These are phyloP conservation scores for Malurus elegans DNA, from an alignment of 2,113 vertebrate genomes.

Conservation along the genomic window DNA sequence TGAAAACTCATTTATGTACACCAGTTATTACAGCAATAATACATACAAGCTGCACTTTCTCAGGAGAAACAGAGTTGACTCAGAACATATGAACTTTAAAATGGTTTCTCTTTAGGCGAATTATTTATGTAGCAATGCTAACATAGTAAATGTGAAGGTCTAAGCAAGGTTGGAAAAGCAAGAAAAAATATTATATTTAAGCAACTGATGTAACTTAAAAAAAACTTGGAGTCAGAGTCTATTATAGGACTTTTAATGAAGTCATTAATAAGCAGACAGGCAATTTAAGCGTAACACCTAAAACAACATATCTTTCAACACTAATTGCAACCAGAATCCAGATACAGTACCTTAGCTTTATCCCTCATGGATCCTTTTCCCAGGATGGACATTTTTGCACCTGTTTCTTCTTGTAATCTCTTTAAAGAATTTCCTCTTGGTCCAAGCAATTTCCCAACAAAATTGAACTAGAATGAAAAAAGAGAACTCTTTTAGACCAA, in stretches of 20 bases:
- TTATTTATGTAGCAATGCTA: background rate
- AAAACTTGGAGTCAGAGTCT: background rate
- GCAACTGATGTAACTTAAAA: background rate
- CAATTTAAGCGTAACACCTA: background rate
- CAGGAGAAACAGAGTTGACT: background rate
- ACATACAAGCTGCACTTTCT: background rate
- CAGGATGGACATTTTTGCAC: conserved; percentile 99
- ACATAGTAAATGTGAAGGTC: background rate
- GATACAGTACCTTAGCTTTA: conserved; percentile 89
- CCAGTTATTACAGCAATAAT: background rate
- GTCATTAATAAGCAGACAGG: background rate
- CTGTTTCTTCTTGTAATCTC: conserved; percentile 97
- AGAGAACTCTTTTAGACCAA: conserved; percentile 1
- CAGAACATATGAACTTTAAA: background rate
- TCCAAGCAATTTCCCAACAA: conserved; percentile 98
- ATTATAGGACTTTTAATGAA: background rate
- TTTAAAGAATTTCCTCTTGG: conserved; percentile 99
- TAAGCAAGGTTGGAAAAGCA: background rate
- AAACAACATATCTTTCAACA: background rate
- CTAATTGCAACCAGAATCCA: background rate
- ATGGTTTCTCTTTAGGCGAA: background rate
- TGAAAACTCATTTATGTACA: background rate
- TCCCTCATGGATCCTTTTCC: conserved; percentile 99
- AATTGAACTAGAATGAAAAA: conserved; percentile 91
- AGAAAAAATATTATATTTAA: background rate